Evolutionary conservation across 2,888 invertebrate genomes (phyloP), one percentile per base, ranked within the genome.

Genomic region (Ctenicera cuprea): DNA sequence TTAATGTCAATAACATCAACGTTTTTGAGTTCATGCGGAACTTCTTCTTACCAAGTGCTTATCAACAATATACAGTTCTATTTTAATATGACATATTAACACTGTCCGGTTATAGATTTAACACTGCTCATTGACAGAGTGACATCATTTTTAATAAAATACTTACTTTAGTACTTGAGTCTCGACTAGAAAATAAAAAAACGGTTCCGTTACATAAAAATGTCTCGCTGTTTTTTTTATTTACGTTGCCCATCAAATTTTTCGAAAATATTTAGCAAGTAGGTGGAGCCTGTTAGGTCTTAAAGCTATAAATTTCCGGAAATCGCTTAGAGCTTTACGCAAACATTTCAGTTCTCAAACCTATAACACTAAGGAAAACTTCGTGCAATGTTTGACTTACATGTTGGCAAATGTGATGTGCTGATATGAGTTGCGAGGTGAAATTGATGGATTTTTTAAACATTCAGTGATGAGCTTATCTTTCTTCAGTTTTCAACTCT

Each of bases 261-360:
- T 45, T 9, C 3, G 14, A 30, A 22, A 22, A 52, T 52, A 26
- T 52, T 52, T 52, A 52, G 22, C 20, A 20, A 52, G 52, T 52
- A 52, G 52, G 52, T 22, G 50, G 20, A 52, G 22, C 12, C 30
- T 52, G 52, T 52, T 52, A 12, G 22, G 52, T 52, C 52, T 50
- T 11, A 22, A 52, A 52, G 12, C 12, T 14, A 22, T 52, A 52
- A 52, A 52, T 52, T 52, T 52, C 52, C 52, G 52, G 52, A 52
- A 52, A 22, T 22, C 52, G 26, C 22, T 14, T 22, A 45, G 3
- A 45, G 5, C 11, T 52, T 3, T 11, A 20, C 22, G 52, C n/a
- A 52, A 52, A 52, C 22, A 52, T 52, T 22, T 52, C 52, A 26
- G 9, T 20, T 50, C 9, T 50, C 14, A 8, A 26, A 12, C 50